phyloP scores from a whole-genome alignment of 2,113 vertebrate genomes.

The Tragelaphus scriptus region DNA sequence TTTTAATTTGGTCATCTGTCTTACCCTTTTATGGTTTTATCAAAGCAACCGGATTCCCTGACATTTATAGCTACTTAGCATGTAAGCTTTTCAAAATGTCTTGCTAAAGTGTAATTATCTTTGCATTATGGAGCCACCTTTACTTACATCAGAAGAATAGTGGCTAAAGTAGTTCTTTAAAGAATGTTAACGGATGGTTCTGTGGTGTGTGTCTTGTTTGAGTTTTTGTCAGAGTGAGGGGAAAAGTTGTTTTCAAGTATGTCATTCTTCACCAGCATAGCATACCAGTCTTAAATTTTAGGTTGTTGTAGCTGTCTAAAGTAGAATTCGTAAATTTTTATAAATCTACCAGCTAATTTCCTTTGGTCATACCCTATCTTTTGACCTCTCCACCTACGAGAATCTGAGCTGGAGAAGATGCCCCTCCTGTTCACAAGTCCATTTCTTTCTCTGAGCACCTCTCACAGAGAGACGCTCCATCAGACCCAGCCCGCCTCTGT shows the following conservation, averaged over 20 bases:
- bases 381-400: not conserved
- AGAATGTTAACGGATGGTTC: slow-evolving; percentile 49
- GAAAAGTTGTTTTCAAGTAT: not conserved
- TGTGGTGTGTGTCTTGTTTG: not conserved
- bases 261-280: not conserved
- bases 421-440: not conserved
- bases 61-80: not conserved
- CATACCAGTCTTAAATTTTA: slow-evolving; percentile 29
- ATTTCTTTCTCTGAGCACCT: not conserved
- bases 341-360: not conserved
- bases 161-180: slow-evolving; percentile 36
- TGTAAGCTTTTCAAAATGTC: slow-evolving; percentile 50
- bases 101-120: slow-evolving; percentile 67
- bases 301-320: not conserved
- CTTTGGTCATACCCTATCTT: not conserved
- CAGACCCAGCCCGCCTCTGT: not conserved
- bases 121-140: slow-evolving; percentile 48
- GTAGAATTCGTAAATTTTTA: not conserved
- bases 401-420: not conserved
- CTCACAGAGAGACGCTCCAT: not conserved
- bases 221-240: not conserved
- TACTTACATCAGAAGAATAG: slow-evolving; percentile 45
- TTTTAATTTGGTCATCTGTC: not conserved
- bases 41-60: not conserved
- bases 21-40: not conserved